Base-by-base conservation (phyloP, 1,140 invertebrate species). In the Adoxophyes honmai region DNA sequence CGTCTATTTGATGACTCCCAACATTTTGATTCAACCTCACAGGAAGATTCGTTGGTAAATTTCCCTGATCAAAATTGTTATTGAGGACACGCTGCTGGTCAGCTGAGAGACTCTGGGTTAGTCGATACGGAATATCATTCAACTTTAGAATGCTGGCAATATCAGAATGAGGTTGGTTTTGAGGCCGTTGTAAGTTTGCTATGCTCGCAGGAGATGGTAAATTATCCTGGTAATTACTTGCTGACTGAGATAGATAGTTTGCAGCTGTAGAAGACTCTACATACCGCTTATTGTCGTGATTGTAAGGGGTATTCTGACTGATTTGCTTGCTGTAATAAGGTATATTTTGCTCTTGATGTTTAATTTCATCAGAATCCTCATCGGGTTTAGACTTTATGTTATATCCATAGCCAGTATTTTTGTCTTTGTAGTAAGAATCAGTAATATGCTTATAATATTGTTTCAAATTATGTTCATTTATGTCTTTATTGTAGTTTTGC, bases 11-110 rank as follows among this genome's bases (percentile, higher is more conserved):
- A 55, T 89, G 88, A 48, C 70, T 85, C 5, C 76, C 81, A 18
- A 90, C 72, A 57, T 90, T 84, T 78, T 90, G 88, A 65, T 89
- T 90, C 4, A 90, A 63, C 69, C 75, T 69, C 16, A 70, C 39
- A 11, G 86, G 82, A 36, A 87, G 58, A 18, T 70, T 70, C 55
- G 75, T 77, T 1, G 83, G 79, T 55, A 86, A 68, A 35, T 48
- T 56, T 42, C 35, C 53, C 62, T 78, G 73, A 35, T 85, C 79
- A 66, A 72, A 84, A 61, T 81, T 79, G 48, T 65, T 75, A 16
- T 70, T 78, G 33, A 79, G 69, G 28, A 79, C 51, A 42, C 74
- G 63, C 16, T 75, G 55, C 8, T 66, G 54, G 57, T 82, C 79
- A 18, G 62, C 51, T 18, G 68, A 63, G 33, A 81, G 58, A 55